Evolutionary conservation across 2,888 invertebrate genomes (phyloP).

Genomic region (Yponomeuta sedellus): DNA sequence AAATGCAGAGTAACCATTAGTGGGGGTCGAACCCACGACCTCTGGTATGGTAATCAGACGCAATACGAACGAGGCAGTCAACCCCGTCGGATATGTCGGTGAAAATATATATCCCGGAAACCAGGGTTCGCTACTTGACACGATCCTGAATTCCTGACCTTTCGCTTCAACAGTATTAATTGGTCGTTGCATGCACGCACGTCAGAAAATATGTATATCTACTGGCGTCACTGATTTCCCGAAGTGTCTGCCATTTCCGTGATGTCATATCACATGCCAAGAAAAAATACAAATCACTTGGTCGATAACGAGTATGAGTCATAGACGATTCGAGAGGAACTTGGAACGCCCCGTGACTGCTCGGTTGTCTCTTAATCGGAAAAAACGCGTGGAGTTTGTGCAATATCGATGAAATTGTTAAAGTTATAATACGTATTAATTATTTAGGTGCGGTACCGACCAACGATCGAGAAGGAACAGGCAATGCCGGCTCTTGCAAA

Average conservation of each 20-base stretch:
- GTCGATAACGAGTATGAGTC: background rate
- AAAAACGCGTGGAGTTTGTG: background rate
- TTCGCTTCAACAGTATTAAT: no score
- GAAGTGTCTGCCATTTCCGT: background rate
- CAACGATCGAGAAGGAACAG: constrained; percentile 7
- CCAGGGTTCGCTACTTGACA: no score
- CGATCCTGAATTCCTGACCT: no score
- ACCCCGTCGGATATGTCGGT: no score
- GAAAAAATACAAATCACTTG: background rate
- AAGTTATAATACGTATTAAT: constrained; percentile 29
- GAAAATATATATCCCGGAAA: no score
- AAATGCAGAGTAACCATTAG: no score
- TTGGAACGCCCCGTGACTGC: background rate
- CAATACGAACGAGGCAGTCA: no score
- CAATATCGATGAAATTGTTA: background rate
- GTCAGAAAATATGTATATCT: no score
- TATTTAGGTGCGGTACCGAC: constrained; percentile 40
- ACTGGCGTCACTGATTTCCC: background rate
- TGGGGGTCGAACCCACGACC: no score
- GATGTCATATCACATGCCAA: background rate
- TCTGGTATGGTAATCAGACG: no score
- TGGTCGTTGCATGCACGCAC: no score
- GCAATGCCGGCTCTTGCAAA: constrained; percentile 55
- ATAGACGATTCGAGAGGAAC: background rate
- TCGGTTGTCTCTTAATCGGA: background rate